Percentiles rank a stretch among this genome's conserved stretches.
Conservation (phyloP, 1,140 invertebrate genomes). For the Drosophila bifasciata region DNA sequence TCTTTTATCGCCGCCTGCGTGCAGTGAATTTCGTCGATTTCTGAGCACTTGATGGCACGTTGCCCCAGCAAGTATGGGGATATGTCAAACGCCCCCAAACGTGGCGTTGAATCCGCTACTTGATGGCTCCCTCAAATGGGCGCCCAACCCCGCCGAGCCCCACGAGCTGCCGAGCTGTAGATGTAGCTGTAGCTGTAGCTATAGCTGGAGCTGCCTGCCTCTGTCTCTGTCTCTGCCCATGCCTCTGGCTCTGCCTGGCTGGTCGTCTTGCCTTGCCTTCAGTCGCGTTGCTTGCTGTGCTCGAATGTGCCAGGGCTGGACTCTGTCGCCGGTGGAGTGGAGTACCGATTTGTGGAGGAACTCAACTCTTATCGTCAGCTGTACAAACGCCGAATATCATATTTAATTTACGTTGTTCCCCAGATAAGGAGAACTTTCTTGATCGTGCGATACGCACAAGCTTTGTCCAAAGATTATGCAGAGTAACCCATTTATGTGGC, state of each 20-base stretch:
- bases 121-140: slow-evolving; percentile 81
- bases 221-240: slow-evolving; percentile 54
- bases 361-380: slow-evolving; percentile 56
- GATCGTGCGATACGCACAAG: slow-evolving; percentile 30
- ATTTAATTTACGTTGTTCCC: slow-evolving; percentile 58
- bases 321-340: background rate
- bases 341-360: background rate
- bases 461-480: no score
- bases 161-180: slow-evolving; percentile 38
- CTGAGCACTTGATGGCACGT: slow-evolving; percentile 65
- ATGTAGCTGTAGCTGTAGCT: slow-evolving; percentile 36
- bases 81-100: slow-evolving; percentile 77
- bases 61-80: slow-evolving; percentile 81
- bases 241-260: slow-evolving; percentile 54
- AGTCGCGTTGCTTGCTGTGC: slow-evolving; percentile 20
- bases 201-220: slow-evolving; percentile 37
- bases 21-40: slow-evolving; percentile 56
- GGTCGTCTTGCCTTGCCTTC: slow-evolving; percentile 58
- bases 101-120: slow-evolving; percentile 65
- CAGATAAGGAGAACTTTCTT: slow-evolving; percentile 54
- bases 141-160: slow-evolving; percentile 62
- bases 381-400: slow-evolving; percentile 67
- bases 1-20: slow-evolving; percentile 56
- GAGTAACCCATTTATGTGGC: slow-evolving; percentile 34
- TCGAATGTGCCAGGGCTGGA: slow-evolving; percentile 49